phyloP scores from a whole-genome alignment of 2,113 vertebrate genomes.

The Micromys minutus region DNA sequence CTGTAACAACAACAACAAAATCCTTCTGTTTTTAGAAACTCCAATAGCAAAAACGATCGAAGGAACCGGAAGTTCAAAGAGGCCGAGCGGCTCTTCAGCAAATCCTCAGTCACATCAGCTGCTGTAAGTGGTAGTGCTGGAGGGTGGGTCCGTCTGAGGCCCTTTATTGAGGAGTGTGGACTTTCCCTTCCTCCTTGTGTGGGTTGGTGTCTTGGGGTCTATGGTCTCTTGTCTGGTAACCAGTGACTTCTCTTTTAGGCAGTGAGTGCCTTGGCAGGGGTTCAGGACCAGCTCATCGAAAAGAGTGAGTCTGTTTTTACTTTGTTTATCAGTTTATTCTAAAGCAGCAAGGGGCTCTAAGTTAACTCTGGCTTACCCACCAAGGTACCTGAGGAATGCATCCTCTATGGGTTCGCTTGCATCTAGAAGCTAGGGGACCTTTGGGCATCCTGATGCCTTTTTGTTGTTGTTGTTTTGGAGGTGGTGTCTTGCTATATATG shows the following conservation, averaged over 20 bases:
- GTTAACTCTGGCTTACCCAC: background rate
- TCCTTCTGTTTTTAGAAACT: conserved; percentile 88
- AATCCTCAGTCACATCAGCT: conserved; percentile 97
- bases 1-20: no score
- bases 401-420: background rate
- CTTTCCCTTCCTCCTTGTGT: background rate
- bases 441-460: background rate
- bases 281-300: conserved; percentile 98
- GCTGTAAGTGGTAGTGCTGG: conserved; percentile 89
- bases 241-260: conserved; percentile 86
- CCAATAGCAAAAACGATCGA: conserved; percentile 97
- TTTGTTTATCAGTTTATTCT: conserved; percentile 16
- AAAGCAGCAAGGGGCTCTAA: background rate
- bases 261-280: conserved; percentile 95
- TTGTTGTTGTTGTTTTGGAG: background rate
- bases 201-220: conserved; percentile 15
- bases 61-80: conserved; percentile 99
- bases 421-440: conserved; percentile 5
- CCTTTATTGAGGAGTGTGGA: background rate
- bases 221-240: conserved; percentile 56
- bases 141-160: background rate
- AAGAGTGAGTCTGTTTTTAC: conserved; percentile 92
- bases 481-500: background rate
- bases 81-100: conserved; percentile 98
- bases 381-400: background rate